Evolutionary conservation across 1,140 invertebrate species (phyloP).

Genomic region (Nasonia vitripennis): DNA sequence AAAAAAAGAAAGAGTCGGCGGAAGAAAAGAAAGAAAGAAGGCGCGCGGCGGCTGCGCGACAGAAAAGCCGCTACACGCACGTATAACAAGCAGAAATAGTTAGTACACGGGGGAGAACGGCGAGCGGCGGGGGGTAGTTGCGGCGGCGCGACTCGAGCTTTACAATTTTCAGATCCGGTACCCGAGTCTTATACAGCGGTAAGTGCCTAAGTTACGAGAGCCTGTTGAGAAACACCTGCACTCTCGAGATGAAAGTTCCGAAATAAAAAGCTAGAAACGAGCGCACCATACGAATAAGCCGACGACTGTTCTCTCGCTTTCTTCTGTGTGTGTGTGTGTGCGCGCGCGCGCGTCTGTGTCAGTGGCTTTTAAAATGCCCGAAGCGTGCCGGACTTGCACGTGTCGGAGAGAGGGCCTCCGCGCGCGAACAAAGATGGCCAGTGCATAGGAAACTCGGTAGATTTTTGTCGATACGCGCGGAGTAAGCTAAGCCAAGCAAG

Average conservation of each 20-base stretch:
- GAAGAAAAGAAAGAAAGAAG: neutral
- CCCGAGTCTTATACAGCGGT: neutral
- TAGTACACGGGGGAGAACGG: neutral
- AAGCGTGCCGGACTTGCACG: neutral
- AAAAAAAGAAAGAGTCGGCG: neutral
- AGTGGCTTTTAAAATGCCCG: neutral
- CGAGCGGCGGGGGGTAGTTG: no score
- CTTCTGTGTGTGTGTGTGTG: neutral
- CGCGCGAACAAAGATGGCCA: neutral
- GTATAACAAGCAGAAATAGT: neutral
- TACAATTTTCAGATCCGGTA: neutral
- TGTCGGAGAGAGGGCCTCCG: no score
- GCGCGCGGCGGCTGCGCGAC: neutral
- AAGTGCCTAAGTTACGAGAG: neutral
- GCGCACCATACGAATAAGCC: neutral
- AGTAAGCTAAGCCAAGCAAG: neutral
- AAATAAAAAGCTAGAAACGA: neutral
- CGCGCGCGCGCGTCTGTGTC: neutral
- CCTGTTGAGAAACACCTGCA: conserved; percentile 12
- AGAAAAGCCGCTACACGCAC: neutral
- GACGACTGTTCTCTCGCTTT: neutral
- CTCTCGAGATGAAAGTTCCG: conserved; percentile 42
- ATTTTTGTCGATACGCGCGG: conserved; percentile 13
- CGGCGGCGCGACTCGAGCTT: neutral
- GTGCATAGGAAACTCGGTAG: neutral